Percentiles rank a stretch among this genome's conserved stretches.
Evolutionary conservation across 2,113 vertebrate genomes (phyloP).

Genomic region (Pelvicachromis taeniatus): DNA sequence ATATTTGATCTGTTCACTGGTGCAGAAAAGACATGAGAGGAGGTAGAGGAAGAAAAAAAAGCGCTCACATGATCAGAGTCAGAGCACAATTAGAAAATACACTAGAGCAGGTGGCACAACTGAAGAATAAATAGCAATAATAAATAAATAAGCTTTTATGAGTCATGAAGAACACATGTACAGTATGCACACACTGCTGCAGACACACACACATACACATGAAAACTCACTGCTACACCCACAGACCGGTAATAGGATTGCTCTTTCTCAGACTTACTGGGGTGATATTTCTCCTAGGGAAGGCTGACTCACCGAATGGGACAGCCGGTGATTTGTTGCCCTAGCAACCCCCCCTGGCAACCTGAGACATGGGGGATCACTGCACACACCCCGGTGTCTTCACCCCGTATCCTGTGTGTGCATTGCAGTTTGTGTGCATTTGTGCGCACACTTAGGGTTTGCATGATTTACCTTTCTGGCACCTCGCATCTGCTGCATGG

Average conservation of each 20-base stretch:
- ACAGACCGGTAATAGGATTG: slow-evolving; percentile 36
- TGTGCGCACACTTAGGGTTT: not conserved
- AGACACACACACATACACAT: not conserved
- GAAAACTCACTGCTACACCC: not conserved
- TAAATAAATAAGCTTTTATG: not conserved
- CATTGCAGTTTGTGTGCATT: not conserved
- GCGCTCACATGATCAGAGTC: not conserved
- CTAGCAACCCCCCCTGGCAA: slow-evolving; percentile 48
- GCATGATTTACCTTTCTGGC: slow-evolving; percentile 40
- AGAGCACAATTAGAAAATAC: not conserved
- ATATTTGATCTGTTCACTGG: not conserved
- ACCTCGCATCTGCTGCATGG: slow-evolving; percentile 34
- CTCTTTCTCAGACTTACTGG: slow-evolving; percentile 25
- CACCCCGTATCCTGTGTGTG: not conserved
- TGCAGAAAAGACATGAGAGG: slow-evolving; percentile 11
- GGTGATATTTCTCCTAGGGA: slow-evolving; percentile 56
- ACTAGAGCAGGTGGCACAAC: not conserved
- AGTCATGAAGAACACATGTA: slow-evolving; percentile 11
- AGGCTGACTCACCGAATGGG: slow-evolving; percentile 50
- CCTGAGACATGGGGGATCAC: slow-evolving; percentile 8
- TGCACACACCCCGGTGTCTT: not conserved
- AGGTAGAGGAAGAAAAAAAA: not conserved
- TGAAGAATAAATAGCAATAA: not conserved
- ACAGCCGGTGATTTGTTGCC: slow-evolving; percentile 56
- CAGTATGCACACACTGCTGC: not conserved